A percentile compares a stretch with the other conserved stretches of the same genome.
These are phyloP conservation scores for Rhyacichthys aspro DNA, from an alignment of 2,797 vertebrate species.

Conservation along the genomic window DNA sequence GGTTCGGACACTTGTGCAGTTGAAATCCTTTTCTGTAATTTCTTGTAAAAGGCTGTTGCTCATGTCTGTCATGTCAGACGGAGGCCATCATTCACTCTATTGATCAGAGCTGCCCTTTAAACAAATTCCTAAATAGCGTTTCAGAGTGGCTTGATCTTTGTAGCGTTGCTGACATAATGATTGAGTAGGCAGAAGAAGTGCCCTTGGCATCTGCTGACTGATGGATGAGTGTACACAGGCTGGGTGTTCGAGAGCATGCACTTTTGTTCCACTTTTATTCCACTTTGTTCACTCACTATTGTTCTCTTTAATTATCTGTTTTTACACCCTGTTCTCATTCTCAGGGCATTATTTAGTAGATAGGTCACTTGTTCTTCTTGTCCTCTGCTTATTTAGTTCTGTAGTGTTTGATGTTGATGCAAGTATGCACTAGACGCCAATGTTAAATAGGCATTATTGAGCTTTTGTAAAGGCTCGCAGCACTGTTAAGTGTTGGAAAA, in stretches of 20 bases:
- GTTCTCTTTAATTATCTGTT: constrained; percentile 9
- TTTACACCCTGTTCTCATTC: neutral
- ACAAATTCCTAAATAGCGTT: constrained; percentile 32
- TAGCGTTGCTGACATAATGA: constrained; percentile 32
- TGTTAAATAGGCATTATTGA: too few species aligned
- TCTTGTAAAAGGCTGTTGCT: neutral
- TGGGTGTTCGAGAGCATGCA: constrained; percentile 12
- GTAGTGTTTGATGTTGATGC: too few species aligned
- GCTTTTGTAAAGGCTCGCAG: too few species aligned
- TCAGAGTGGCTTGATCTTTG: constrained; percentile 39
- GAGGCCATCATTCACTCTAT: constrained; percentile 18
- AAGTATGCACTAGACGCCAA: too few species aligned
- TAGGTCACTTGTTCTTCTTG: neutral
- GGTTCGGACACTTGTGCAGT: constrained; percentile 76
- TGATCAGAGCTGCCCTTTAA: constrained; percentile 44
- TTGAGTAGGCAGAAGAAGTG: constrained; percentile 45
- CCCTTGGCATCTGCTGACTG: constrained; percentile 42
- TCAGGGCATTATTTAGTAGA: neutral
- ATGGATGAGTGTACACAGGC: constrained; percentile 40
- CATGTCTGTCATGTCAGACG: constrained; percentile 8
- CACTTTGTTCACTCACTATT: constrained; percentile 22
- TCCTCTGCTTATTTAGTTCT: too few species aligned
- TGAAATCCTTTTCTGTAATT: constrained; percentile 9
- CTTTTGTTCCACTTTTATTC: constrained; percentile 20
- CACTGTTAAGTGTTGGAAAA: too few species aligned